Evolutionary conservation across 2,113 vertebrate species (phyloP), one percentile per base, ranked within the genome.

Genomic region (Lagopus muta): DNA sequence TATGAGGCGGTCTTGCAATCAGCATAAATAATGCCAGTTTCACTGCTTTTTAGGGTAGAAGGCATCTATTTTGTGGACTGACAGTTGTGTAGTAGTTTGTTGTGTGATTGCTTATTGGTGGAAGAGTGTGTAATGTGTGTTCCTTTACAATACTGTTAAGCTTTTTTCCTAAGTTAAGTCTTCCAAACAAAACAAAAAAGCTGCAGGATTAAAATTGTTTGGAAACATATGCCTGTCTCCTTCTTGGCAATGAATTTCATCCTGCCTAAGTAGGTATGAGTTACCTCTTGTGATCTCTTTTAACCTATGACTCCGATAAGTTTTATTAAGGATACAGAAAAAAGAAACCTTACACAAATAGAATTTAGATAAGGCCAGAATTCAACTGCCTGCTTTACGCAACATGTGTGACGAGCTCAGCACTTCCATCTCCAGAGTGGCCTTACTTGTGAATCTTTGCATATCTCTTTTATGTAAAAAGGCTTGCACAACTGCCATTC

Each of bases 401-500:
- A 66, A 3, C 77, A 54, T 45, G 27, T 62, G 58, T 80, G 72
- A 67, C 14, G 28, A 86, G 60, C 24, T n/a, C 47, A 48, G 64
- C 55, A 52, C 42, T 73, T 76, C 7, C 65, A 34, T 86, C 73
- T 83, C 40, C 25, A 55, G 22, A 24, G 66, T 67, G 80, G 52
- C 86, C 73, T 80, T 81, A 32, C 81, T 84, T 82, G 34, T 90
- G 71, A 52, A 84, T 95, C 60, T 60, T 91, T 74, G 52, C 75
- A 55, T 15, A 42, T 89, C 34, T 91, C 17, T 79, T 64, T 61
- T 47, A 3, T 64, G 20, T 85, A 86, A 90, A 69, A 16, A 19
- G 57, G 13, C 62, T 30, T 77, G 47, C 54, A n/a, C 38, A 61
- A 45, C 32, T 65, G 84, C 24, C 3, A 2, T 71, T 89, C 32